Conservation (phyloP, 92 coral and sea anemone species). For the Zoanthus solanderi region DNA sequence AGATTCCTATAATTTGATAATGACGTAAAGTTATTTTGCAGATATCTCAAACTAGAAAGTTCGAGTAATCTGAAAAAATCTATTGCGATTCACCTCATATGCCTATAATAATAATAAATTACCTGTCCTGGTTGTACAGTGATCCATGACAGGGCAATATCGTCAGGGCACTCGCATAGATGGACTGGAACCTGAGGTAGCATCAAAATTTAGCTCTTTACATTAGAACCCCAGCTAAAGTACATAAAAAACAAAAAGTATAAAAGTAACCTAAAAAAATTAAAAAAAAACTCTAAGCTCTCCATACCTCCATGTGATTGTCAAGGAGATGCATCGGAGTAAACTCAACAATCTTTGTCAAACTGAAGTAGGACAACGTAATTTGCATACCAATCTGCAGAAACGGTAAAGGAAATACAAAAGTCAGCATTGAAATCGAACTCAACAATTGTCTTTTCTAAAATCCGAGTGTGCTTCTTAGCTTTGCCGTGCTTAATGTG, state of each 20-base stretch:
- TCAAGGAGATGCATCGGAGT: constrained; percentile 88
- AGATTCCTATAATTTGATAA: no score
- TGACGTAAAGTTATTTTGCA: no score
- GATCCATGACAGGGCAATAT: constrained; percentile 70
- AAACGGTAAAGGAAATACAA: background rate
- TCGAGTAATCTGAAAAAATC: no score
- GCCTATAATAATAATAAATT: background rate
- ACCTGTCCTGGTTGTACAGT: constrained; percentile 92
- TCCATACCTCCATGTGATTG: constrained; percentile 87
- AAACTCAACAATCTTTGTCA: constrained; percentile 94
- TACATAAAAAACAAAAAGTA: background rate
- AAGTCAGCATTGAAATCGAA: no score
- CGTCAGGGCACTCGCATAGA: constrained; percentile 78
- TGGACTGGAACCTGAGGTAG: constrained; percentile 70
- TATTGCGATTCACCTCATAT: background rate
- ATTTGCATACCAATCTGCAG: constrained; percentile 93
- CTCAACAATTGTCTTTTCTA: no score
- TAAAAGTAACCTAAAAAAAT: background rate
- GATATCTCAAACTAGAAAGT: no score
- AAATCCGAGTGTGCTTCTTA: no score
- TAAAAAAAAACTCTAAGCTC: background rate
- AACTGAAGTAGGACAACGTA: constrained; percentile 92
- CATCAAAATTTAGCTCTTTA: background rate
- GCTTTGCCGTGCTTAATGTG: no score
- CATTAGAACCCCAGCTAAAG: background rate